Base-by-base conservation (phyloP, 2,888 invertebrate species). In the Ectemnius cavifrons region DNA sequence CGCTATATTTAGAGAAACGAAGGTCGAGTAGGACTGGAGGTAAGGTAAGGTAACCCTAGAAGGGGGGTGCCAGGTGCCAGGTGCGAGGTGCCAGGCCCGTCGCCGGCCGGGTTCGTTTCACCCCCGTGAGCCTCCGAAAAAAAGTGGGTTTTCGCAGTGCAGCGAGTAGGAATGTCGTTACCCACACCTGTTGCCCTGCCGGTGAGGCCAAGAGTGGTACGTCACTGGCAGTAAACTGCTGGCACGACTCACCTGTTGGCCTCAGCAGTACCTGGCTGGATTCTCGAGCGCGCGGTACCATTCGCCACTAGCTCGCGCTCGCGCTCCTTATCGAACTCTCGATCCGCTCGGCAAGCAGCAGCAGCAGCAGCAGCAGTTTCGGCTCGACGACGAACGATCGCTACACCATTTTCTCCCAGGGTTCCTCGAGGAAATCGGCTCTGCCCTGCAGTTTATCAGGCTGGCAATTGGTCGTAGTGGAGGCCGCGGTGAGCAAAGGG, bases 191-290 rank as follows among this genome's bases (percentile, higher is more conserved):
- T 84, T 82, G 84, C 83, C 83, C 82, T 73, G 77, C 63, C 69
- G 78, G 74, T 71, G 82, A 77, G 71, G 79, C 83, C 75, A 67
- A 73, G 63, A 71, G 63, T 73, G 83, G 73, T 84, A 85, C 87
- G 86, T 81, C 80, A 86, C 87, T 87, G 87, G 77, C 68, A 65
- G 78, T 83, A 84, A 86, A 85, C 84, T 80, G 87, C 77, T 85
- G 86, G 86, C 87, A 84, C 78, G 80, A 84, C 87, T 87, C 88
- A 88, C 88, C 88, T 84, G 84, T 86, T 84, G 86, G 86, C 85
- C 83, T 85, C 84, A 83, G 64, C 79, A 87, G 87, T 87, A 83
- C 83, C 83, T 81, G 84, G 79, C 81, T 81, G 85, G 82, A 81
- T 81, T 84, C 85, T 86, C 84, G 71, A 85, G 78, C 79, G 87